Base-by-base conservation (phyloP, 30 jellyfish, hydroid and myxozoan species). In the Euphysa ruthae region DNA sequence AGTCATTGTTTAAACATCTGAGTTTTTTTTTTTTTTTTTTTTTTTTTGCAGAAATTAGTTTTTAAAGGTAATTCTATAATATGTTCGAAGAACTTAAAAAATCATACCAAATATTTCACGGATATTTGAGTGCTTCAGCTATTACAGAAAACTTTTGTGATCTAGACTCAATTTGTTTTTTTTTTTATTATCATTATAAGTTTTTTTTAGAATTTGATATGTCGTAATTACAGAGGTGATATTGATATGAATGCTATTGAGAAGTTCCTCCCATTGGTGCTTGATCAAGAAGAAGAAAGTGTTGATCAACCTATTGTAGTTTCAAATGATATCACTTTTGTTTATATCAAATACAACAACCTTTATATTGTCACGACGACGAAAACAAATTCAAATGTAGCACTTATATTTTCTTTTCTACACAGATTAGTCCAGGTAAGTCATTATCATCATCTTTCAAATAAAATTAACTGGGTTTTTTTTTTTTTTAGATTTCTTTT, bases 231-330 rank as follows among this genome's bases (percentile, higher is more conserved):
- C 69, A 62, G 99, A 46, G 99, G 99, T 0, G 99, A 91, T 55
- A 82, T 91, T 6, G 94, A 82, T 27, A 71, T 73, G 73, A 92
- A 78, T 24, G 46, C 69, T 35, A 82, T 91, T 24, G 99, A 91
- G 38, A 82, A 81, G 61, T 91, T 91, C 57, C 77, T 81, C 52
- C 95, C 95, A 6, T 75, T 91, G 51, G 94, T 91, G 54, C 72
- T 91, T 55, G 99, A 91, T 52, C 88, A 82, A 54, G 95, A 82
- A 91, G 99, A 91, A 61, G 95, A 81, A 32, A 91, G 93, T 33
- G 77, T 82, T 25, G 30, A 74, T n/a, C 54, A 93, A 10, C 99
- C 99, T 13, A 82, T 91, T 34, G 71, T 91, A 71, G 95, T 82
- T 35, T 93, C 75, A 56, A 95, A 94, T 19, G 94, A 91, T 64